phyloP scores from a whole-genome alignment of 2,113 vertebrate genomes.

The Hippocampus mohnikei region DNA sequence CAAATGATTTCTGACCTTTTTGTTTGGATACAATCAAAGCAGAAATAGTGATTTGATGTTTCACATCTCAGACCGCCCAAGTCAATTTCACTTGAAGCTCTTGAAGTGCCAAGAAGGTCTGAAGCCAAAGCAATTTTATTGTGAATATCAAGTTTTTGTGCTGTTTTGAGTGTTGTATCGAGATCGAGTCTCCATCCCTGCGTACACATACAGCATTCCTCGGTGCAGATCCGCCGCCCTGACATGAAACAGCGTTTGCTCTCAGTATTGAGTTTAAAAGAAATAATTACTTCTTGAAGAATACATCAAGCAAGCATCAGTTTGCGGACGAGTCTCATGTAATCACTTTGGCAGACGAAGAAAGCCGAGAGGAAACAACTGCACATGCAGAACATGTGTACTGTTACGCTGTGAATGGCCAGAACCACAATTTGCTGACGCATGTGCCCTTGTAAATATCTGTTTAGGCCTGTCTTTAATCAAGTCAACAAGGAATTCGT shows the following conservation, averaged over 20 bases:
- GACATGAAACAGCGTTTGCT: slow-evolving; percentile 54
- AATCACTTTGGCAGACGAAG: slow-evolving; percentile 26
- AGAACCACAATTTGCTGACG: slow-evolving; percentile 13
- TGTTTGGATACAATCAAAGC: not conserved
- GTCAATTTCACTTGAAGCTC: not conserved
- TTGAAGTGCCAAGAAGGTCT: not conserved
- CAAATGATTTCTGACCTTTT: not conserved
- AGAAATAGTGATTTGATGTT: not conserved
- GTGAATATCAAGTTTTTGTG: not conserved
- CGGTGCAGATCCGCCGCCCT: slow-evolving; percentile 12
- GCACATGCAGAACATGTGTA: slow-evolving; percentile 12
- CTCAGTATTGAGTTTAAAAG: slow-evolving; percentile 18
- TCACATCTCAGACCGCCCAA: not conserved
- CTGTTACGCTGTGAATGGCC: not conserved
- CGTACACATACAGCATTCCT: not conserved
- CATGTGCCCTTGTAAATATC: slow-evolving; percentile 34
- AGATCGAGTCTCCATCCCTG: not conserved
- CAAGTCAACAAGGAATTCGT: slow-evolving; percentile 37
- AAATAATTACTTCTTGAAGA: slow-evolving; percentile 39
- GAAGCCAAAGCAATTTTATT: not conserved
- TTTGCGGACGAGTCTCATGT: slow-evolving; percentile 30
- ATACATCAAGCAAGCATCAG: slow-evolving; percentile 47
- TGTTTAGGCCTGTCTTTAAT: slow-evolving; percentile 55
- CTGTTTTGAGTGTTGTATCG: not conserved
- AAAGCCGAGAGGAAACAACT: not conserved